Evolutionary conservation across 35 echinoderm and acorn worm species (phyloP), one percentile per base, ranked within the genome.

Genomic region (Acanthaster planci): DNA sequence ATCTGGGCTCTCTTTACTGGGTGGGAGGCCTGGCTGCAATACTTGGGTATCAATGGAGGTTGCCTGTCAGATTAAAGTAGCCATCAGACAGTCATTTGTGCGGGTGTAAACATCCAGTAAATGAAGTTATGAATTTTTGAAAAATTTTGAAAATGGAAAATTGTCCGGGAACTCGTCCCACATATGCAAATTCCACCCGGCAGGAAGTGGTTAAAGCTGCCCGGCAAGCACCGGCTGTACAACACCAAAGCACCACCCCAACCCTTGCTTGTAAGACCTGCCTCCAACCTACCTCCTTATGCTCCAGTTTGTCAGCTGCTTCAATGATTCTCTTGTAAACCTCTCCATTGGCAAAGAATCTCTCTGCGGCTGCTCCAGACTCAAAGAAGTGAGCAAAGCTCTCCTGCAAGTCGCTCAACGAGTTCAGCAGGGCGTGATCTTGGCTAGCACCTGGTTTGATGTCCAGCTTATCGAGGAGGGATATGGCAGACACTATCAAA

Each of bases 401-500:
- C 60, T 97, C 87, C 47, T 93, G 86, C 26, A 97, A 39, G 40
- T 93, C 84, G 5, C 58, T 60, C 42, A 97, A 19, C 8, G 91
- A 93, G 26, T 55, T 84, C 16, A 97, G 78, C 4, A 85, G 38
- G 0, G 50, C 9, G 54, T 97, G 84, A 29, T 93, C 91, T 35
- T 67, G 47, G 38, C 76, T 86, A 19, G 58, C 38, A 18, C 80
- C 88, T 57, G 91, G 81, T 29, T 76, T 5, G 12, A 91, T 42
- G 29, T 60, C 44, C 32, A 97, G 44, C 47, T 83, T 67, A 50
- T 85, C 80, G n/a, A 97, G 88, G 36, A 97, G 76, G 7, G 44
- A 88, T 88, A 85, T 93, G 2, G 85, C 95, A 34, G 91, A 89
- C 9, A 97, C 95, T 44, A 97, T 97, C 38, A 97, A 67, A 87